These are phyloP conservation scores for Zoanthus gigantus DNA, from an alignment of 92 coral and sea anemone species.

Conservation along the genomic window DNA sequence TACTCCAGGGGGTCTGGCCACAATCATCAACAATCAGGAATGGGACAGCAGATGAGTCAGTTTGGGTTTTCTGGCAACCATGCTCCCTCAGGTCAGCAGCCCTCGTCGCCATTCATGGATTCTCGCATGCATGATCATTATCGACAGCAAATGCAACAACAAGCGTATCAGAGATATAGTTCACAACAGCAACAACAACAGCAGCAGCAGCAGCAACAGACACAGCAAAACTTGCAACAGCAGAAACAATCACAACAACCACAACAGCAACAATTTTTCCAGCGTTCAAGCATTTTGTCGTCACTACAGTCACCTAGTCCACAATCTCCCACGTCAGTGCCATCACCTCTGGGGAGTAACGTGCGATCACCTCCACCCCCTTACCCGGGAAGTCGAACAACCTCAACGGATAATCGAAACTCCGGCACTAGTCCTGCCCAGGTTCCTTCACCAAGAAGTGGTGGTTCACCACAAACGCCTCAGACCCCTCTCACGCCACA, in stretches of 20 bases:
- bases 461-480: slow-evolving; percentile 96
- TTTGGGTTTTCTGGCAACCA: slow-evolving; percentile 71
- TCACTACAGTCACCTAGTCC: slow-evolving; percentile 82
- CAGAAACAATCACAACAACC: slow-evolving; percentile 48
- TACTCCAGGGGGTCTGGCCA: slow-evolving; percentile 70
- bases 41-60: slow-evolving; percentile 64
- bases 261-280: slow-evolving; percentile 72
- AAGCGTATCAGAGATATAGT: slow-evolving; percentile 70
- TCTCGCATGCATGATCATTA: slow-evolving; percentile 77
- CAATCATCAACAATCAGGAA: slow-evolving; percentile 53
- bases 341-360: slow-evolving; percentile 74
- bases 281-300: slow-evolving; percentile 77
- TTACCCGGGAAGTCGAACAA: slow-evolving; percentile 81
- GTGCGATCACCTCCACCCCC: slow-evolving; percentile 98
- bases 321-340: slow-evolving; percentile 88
- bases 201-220: slow-evolving; percentile 36
- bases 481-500: slow-evolving; percentile 94
- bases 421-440: slow-evolving; percentile 84
- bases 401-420: slow-evolving; percentile 66
- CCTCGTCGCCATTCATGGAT: slow-evolving; percentile 67
- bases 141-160: slow-evolving; percentile 80
- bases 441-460: slow-evolving; percentile 95
- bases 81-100: slow-evolving; percentile 74
- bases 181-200: slow-evolving; percentile 76
- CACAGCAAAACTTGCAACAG: slow-evolving; percentile 41